Percentiles rank a stretch among this genome's conserved stretches.
phyloP scores from a whole-genome alignment of 2,113 vertebrate genomes.

The Gymnorhina tibicen region DNA sequence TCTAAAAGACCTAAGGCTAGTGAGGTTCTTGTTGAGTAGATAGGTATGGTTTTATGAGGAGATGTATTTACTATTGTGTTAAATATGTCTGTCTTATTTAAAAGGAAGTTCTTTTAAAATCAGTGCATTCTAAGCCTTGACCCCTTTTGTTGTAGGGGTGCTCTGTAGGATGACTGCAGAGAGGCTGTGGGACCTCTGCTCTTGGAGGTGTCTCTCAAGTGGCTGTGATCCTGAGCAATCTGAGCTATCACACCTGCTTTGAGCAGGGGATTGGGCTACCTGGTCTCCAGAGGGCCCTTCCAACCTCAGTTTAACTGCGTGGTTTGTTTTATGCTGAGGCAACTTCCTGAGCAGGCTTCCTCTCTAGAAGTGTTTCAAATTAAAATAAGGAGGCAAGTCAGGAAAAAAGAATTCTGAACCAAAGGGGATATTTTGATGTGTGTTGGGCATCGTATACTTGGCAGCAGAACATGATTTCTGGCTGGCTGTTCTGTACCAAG shows the following conservation, averaged over 20 bases:
- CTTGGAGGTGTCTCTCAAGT: neutral
- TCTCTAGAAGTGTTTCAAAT: neutral
- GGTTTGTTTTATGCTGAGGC: neutral
- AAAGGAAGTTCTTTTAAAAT: neutral
- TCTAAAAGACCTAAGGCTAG: neutral
- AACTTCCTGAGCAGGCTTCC: neutral
- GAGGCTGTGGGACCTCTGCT: neutral
- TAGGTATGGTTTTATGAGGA: neutral
- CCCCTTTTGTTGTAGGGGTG: neutral
- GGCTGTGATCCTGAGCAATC: neutral
- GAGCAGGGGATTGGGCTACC: neutral
- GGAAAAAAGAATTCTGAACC: neutral
- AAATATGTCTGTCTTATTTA: neutral
- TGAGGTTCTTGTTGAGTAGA: neutral
- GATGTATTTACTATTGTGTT: neutral
- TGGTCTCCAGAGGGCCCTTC: neutral
- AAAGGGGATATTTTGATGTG: neutral
- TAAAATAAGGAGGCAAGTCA: neutral
- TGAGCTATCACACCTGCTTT: neutral
- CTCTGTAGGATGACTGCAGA: neutral
- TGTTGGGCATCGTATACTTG: neutral
- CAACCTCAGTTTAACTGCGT: neutral
- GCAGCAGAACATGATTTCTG: neutral
- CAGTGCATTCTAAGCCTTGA: neutral
- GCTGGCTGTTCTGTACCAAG: neutral